Evolutionary conservation across 2,113 vertebrate genomes (phyloP).

Genomic region (Pelusios castaneus): DNA sequence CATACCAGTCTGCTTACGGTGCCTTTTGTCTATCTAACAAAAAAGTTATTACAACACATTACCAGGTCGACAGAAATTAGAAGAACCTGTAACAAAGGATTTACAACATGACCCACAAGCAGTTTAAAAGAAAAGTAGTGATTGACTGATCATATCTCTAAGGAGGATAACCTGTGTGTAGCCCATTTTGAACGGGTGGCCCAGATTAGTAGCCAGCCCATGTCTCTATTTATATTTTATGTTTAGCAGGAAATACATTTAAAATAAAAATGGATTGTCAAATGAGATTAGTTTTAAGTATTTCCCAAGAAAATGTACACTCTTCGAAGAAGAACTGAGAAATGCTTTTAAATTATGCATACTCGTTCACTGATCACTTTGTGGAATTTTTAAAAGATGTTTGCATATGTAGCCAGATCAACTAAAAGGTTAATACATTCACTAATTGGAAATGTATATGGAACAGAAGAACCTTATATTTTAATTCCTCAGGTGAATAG

Average conservation of each 20-base stretch:
- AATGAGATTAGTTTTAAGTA: constrained; percentile 34
- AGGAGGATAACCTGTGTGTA: not conserved
- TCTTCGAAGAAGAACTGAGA: constrained; percentile 11
- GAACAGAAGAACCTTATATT: constrained; percentile 3
- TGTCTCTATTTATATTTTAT: not conserved
- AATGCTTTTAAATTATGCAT: constrained; percentile 24
- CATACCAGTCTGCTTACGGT: constrained; percentile 10
- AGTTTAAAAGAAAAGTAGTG: not conserved
- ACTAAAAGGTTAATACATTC: constrained; percentile 42
- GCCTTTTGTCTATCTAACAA: not conserved
- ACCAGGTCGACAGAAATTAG: constrained; percentile 4
- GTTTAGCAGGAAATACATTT: not conserved
- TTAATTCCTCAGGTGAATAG: constrained; percentile 2
- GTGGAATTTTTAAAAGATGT: not conserved
- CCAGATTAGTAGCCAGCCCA: constrained; percentile 25
- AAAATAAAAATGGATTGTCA: constrained; percentile 37
- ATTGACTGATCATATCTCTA: not conserved
- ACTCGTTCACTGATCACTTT: not conserved
- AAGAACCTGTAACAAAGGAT: not conserved
- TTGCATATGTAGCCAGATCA: not conserved
- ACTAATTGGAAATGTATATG: not conserved
- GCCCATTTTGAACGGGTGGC: not conserved
- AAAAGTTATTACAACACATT: constrained; percentile 22
- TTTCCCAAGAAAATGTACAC: constrained; percentile 27
- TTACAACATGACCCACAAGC: not conserved